Evolutionary conservation across 2,113 vertebrate species (phyloP).

Genomic region (Meles meles): DNA sequence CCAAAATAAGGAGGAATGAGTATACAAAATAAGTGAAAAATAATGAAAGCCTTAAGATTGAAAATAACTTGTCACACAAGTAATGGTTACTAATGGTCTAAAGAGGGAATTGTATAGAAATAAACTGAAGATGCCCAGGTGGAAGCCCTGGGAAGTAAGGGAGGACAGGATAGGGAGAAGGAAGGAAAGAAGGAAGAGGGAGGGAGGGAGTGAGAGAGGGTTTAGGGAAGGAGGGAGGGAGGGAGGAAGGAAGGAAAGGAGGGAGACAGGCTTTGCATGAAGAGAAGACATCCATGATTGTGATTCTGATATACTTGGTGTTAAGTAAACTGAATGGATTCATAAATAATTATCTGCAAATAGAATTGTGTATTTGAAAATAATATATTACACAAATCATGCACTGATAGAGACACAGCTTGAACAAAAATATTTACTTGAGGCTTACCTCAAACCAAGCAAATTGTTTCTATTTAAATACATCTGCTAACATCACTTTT

Average conservation of each 20-base stretch:
- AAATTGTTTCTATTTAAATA: conserved; percentile 77
- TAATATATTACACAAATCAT: conserved; percentile 76
- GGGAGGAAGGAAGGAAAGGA: not conserved
- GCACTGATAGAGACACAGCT: conserved; percentile 72
- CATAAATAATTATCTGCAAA: conserved; percentile 74
- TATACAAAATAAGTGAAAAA: not conserved
- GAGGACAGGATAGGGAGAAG: not conserved
- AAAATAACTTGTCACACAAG: conserved; percentile 52
- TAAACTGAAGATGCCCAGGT: conserved; percentile 61
- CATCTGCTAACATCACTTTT: conserved; percentile 50
- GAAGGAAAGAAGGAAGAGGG: not conserved
- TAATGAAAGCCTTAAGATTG: not conserved
- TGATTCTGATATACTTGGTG: conserved; percentile 65
- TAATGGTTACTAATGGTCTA: conserved; percentile 31
- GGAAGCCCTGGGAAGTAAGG: conserved; percentile 29
- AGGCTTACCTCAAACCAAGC: conserved; percentile 70
- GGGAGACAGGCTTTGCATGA: conserved; percentile 38
- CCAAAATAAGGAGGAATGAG: not conserved
- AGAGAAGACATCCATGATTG: conserved; percentile 55
- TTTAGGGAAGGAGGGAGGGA: not conserved
- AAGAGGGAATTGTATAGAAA: conserved; percentile 51
- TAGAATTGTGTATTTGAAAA: conserved; percentile 72
- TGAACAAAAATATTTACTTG: conserved; percentile 79
- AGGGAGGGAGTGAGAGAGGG: not conserved
- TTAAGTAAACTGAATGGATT: conserved; percentile 72